phyloP scores from a whole-genome alignment of 2,797 vertebrate species.

The Characodon lateralis region DNA sequence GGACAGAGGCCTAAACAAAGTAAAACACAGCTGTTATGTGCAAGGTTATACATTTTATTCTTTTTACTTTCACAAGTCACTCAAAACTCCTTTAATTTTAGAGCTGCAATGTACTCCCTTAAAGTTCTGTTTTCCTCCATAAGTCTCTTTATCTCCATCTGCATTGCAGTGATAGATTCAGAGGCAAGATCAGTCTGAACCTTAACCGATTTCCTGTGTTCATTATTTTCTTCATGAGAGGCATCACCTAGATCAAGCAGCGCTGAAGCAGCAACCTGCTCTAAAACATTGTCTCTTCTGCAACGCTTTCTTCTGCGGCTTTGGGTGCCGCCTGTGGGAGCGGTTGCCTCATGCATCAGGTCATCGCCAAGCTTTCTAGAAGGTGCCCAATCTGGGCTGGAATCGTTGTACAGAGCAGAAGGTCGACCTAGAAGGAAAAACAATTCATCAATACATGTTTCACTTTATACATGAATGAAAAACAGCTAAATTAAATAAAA shows the following conservation, averaged over 20 bases:
- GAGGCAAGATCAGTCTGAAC: neutral
- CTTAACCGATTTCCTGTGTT: neutral
- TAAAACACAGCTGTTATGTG: neutral
- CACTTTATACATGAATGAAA: neutral
- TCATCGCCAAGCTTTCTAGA: neutral
- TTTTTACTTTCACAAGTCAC: neutral
- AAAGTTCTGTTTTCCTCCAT: neutral
- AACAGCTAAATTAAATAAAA: neutral
- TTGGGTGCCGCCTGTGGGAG: neutral
- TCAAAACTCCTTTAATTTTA: neutral
- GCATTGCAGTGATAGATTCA: neutral
- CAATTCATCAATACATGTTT: neutral
- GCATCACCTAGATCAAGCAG: neutral
- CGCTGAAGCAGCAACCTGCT: conserved; percentile 1
- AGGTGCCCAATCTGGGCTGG: neutral
- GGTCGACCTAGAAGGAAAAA: neutral
- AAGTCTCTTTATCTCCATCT: neutral
- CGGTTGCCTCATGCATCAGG: neutral
- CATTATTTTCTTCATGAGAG: neutral
- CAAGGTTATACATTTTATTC: neutral
- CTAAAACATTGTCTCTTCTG: neutral
- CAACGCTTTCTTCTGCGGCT: neutral
- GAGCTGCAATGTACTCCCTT: neutral
- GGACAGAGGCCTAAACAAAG: neutral
- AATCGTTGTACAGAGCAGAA: neutral